Percentiles rank a stretch among this genome's conserved stretches.
Conservation (phyloP, 2,888 invertebrate species). For the Liodrosophila aerea region DNA sequence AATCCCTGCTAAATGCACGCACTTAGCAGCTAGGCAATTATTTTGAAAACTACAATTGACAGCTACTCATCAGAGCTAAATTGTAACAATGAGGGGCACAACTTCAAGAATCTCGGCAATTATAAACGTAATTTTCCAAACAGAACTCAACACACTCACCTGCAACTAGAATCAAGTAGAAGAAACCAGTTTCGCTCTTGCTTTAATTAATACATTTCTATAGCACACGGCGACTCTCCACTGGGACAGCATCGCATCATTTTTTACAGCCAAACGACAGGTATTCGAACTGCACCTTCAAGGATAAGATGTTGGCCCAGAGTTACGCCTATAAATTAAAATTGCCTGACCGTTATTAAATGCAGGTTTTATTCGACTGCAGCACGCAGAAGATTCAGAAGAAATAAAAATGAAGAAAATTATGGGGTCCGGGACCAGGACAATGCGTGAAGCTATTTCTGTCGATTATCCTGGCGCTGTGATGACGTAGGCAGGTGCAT, state of each 20-base stretch:
- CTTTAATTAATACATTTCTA: slow-evolving; percentile 72
- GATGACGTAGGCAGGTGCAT: slow-evolving; percentile 64
- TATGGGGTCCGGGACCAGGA: slow-evolving; percentile 61
- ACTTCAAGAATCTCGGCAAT: slow-evolving; percentile 60
- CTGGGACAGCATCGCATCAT: slow-evolving; percentile 50
- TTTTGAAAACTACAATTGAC: slow-evolving; percentile 44
- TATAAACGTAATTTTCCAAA: slow-evolving; percentile 39
- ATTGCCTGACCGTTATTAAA: slow-evolving; percentile 69
- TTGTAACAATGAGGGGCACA: slow-evolving; percentile 49
- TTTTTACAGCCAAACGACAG: slow-evolving; percentile 46
- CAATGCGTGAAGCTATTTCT: slow-evolving; percentile 63
- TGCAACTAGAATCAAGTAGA: slow-evolving; percentile 16
- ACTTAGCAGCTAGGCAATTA: slow-evolving; percentile 47
- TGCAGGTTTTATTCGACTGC: slow-evolving; percentile 38
- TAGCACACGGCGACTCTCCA: not conserved
- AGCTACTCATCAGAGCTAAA: slow-evolving; percentile 50
- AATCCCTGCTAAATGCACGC: slow-evolving; percentile 31
- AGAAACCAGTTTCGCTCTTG: slow-evolving; percentile 28
- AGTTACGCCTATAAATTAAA: slow-evolving; percentile 63
- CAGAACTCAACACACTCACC: slow-evolving; percentile 32
- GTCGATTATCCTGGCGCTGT: slow-evolving; percentile 46
- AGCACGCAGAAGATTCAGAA: slow-evolving; percentile 35
- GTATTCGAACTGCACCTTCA: slow-evolving; percentile 24
- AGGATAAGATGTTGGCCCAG: slow-evolving; percentile 54
- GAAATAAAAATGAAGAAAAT: slow-evolving; percentile 27